Conservation (phyloP, 2,888 invertebrate genomes). For the Fissipunctia ypsillon region DNA sequence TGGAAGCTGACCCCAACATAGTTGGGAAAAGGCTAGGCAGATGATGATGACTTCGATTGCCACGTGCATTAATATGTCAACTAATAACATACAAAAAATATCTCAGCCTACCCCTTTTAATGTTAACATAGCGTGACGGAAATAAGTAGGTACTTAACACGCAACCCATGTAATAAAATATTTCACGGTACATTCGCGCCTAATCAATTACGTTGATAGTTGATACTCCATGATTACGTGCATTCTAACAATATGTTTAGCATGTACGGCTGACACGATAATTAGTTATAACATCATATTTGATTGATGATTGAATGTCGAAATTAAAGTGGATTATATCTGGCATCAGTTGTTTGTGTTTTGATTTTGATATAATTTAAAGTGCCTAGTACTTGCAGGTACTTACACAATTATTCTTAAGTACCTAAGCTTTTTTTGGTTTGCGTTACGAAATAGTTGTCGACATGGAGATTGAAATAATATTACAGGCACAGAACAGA, state of each 20-base stretch:
- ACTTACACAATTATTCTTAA: no score
- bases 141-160: slow-evolving; percentile 4
- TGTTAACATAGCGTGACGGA: slow-evolving; percentile 19
- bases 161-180: slow-evolving; percentile 28
- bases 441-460: not conserved
- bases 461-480: not conserved
- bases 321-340: not conserved
- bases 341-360: not conserved
- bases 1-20: not conserved
- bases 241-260: slow-evolving; percentile 9
- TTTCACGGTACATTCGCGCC: slow-evolving; percentile 20
- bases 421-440: not conserved
- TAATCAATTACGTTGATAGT: slow-evolving; percentile 17
- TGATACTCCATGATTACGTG: slow-evolving; percentile 23
- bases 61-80: not conserved
- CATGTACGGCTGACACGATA: slow-evolving; percentile 10
- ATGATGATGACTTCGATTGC: not conserved
- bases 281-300: slow-evolving; percentile 14
- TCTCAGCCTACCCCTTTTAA: slow-evolving; percentile 16
- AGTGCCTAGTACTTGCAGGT: not conserved
- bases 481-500: no score
- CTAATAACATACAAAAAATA: not conserved
- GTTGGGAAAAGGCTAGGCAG: not conserved
- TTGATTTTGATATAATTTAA: no score
- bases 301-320: slow-evolving; percentile 18